A percentile compares a stretch with the other conserved stretches of the same genome.
Conservation (phyloP, 2,888 invertebrate species). For the Eurois occulta region DNA sequence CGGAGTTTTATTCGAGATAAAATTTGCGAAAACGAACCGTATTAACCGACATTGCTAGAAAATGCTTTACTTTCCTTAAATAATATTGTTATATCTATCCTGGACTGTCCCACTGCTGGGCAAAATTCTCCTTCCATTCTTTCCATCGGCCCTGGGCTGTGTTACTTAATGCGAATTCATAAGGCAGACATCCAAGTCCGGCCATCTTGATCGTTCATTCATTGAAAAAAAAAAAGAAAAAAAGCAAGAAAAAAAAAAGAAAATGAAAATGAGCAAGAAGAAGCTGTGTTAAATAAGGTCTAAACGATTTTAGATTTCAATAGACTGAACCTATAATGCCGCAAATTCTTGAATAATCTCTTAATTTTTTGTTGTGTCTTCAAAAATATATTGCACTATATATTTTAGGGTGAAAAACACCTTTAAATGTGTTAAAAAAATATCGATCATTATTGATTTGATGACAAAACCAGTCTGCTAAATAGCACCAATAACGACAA, state of each 20-base stretch:
- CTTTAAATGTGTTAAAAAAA: not conserved
- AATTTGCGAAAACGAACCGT: not conserved
- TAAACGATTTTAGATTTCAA: not conserved
- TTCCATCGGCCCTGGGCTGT: not conserved
- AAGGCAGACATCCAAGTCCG: not conserved
- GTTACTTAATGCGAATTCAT: not conserved
- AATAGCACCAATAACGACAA: constrained; percentile 8
- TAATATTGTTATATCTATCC: too few species aligned
- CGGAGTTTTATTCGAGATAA: not conserved
- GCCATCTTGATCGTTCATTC: not conserved
- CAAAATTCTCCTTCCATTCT: too few species aligned
- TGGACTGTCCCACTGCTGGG: too few species aligned
- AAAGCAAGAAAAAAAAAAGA: too few species aligned
- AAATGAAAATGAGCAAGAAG: too few species aligned
- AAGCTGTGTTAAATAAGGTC: not conserved
- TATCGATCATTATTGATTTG: not conserved
- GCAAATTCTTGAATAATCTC: not conserved
- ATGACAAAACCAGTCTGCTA: not conserved
- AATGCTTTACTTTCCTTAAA: too few species aligned
- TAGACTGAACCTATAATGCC: not conserved
- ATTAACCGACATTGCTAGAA: too few species aligned
- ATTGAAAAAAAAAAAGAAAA: too few species aligned
- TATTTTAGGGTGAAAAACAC: not conserved
- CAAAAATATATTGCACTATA: too few species aligned
- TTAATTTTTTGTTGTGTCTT: not conserved